phyloP scores from a whole-genome alignment of 2,113 vertebrate species.

The Manacus vitellinus region DNA sequence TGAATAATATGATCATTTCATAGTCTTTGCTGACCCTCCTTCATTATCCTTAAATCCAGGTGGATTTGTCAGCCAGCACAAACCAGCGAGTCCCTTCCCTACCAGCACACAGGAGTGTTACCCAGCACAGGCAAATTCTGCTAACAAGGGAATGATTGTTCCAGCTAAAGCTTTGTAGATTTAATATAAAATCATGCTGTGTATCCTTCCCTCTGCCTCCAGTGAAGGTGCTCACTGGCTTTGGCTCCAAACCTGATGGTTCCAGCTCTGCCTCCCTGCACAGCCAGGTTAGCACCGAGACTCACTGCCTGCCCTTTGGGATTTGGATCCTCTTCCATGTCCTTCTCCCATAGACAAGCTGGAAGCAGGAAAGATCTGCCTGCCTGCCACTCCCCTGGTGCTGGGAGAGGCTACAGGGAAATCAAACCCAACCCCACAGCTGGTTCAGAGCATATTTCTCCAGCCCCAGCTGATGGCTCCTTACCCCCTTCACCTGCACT shows the following conservation, averaged over 20 bases:
- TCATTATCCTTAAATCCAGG: neutral
- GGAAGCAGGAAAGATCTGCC: neutral
- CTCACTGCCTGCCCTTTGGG: neutral
- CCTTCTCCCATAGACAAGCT: neutral
- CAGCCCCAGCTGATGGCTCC: neutral
- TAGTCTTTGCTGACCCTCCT: neutral
- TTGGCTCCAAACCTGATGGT: rapidly evolving
- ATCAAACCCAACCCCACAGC: neutral
- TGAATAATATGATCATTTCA: neutral
- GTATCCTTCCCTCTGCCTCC: neutral
- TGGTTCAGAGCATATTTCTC: neutral
- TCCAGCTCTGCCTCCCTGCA: neutral
- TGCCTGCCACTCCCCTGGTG: neutral
- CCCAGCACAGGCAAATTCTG: rapidly evolving
- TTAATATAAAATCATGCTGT: neutral
- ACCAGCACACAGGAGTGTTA: neutral
- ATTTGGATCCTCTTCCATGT: neutral
- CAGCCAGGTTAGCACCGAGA: neutral
- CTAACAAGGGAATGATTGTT: neutral
- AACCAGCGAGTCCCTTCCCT: neutral
- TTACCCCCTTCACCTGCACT: neutral
- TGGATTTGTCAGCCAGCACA: neutral
- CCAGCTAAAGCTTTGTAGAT: neutral
- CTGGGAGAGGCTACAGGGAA: neutral
- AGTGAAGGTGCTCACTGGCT: neutral